Conservation (phyloP, 2,113 vertebrate species). For the Poicephalus gulielmi region DNA sequence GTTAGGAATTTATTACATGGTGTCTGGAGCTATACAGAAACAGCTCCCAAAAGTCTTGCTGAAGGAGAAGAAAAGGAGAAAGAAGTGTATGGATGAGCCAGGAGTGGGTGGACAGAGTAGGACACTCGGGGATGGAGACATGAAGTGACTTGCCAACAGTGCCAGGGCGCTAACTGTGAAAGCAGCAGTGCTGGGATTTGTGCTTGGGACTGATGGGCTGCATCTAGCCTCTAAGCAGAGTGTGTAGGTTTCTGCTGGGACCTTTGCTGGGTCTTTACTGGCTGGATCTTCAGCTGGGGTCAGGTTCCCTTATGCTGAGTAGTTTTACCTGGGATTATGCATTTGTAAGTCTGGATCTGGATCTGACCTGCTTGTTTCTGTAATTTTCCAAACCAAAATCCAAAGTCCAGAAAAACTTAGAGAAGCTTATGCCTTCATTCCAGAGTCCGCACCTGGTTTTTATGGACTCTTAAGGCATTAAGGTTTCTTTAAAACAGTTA, state of each 20-base stretch:
- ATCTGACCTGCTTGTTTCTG: not conserved
- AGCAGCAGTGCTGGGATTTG: not conserved
- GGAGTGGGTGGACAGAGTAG: not conserved
- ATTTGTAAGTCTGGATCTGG: not conserved
- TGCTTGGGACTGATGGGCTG: not conserved
- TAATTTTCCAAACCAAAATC: not conserved
- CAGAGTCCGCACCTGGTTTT: not conserved
- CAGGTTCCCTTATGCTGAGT: not conserved
- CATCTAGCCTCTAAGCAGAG: not conserved
- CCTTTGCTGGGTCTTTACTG: not conserved
- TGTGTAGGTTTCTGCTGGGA: not conserved
- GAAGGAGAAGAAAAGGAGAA: not conserved
- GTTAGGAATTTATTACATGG: not conserved
- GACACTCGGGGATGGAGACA: not conserved
- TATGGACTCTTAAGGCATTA: not conserved
- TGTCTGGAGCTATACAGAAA: not conserved
- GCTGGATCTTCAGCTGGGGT: not conserved
- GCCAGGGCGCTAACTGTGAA: not conserved
- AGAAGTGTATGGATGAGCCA: not conserved
- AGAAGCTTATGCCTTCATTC: not conserved
- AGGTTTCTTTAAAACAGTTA: not conserved
- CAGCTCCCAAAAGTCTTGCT: not conserved
- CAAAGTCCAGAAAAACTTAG: not conserved
- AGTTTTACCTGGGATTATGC: not conserved
- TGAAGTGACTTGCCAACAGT: accelerated